phyloP scores from a whole-genome alignment of 2,113 vertebrate species.

The Ptilorrhoa leucosticta region DNA sequence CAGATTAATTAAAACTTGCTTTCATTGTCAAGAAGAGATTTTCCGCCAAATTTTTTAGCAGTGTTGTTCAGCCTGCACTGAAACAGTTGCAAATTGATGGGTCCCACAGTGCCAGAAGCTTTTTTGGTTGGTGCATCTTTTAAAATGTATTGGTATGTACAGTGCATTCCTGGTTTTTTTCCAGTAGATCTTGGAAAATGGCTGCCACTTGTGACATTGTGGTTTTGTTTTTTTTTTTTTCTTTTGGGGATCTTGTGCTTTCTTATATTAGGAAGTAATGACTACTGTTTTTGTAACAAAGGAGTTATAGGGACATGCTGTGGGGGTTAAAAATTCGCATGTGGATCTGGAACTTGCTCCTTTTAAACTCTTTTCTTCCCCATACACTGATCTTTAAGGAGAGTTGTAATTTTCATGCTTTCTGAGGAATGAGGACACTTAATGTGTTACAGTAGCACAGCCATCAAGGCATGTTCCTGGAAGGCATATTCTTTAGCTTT shows the following conservation, averaged over 20 bases:
- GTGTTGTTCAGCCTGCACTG: not conserved
- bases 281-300: not conserved
- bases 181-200: not conserved
- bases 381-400: not conserved
- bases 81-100: fast-evolving
- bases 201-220: not conserved
- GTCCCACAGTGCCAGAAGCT: not conserved
- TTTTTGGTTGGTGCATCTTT: not conserved
- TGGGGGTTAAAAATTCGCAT: not conserved
- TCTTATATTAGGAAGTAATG: not conserved
- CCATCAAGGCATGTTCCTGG: not conserved
- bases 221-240: not conserved
- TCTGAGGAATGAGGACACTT: not conserved
- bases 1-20: not conserved
- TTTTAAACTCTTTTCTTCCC: not conserved
- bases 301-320: fast-evolving
- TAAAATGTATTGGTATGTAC: fast-evolving
- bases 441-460: not conserved
- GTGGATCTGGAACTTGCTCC: not conserved
- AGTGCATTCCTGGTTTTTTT: not conserved
- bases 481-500: not conserved
- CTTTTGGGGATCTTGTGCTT: not conserved
- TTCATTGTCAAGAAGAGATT: not conserved
- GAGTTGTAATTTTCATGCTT: not conserved
- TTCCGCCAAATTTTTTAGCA: not conserved